Percentiles rank a stretch among this genome's conserved stretches.
phyloP scores from a whole-genome alignment of 2,888 invertebrate genomes.

The Cosmorhoe ocellata region DNA sequence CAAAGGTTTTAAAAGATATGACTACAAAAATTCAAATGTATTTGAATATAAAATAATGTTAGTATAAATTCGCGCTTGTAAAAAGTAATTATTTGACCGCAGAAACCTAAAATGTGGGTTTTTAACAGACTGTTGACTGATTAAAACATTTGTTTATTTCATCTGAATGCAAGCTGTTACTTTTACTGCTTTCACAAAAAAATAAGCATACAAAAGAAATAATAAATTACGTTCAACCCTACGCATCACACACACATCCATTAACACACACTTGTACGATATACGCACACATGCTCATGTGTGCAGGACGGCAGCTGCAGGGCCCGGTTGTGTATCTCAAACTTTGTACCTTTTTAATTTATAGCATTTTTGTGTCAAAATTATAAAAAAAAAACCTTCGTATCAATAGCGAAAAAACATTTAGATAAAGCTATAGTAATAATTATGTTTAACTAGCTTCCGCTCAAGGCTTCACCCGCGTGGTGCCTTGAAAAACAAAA shows the following conservation, averaged over 20 bases:
- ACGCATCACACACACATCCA: slow-evolving; percentile 34
- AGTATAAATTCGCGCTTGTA: too few species aligned
- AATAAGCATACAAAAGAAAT: slow-evolving; percentile 44
- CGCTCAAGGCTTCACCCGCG: too few species aligned
- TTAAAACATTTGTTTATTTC: slow-evolving; percentile 26
- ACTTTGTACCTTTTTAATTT: too few species aligned
- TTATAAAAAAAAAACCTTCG: too few species aligned
- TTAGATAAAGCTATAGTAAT: too few species aligned
- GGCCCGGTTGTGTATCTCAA: slow-evolving; percentile 72
- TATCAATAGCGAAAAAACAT: too few species aligned
- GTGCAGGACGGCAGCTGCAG: slow-evolving; percentile 74
- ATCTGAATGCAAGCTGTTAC: slow-evolving; percentile 37
- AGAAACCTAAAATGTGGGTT: neutral
- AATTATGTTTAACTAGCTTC: too few species aligned
- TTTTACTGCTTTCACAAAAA: slow-evolving; percentile 35
- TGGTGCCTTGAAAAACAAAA: too few species aligned
- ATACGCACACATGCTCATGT: slow-evolving; percentile 34
- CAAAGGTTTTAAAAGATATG: too few species aligned
- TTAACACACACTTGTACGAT: slow-evolving; percentile 27
- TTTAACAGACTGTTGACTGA: slow-evolving; percentile 10
- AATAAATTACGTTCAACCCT: slow-evolving; percentile 43
- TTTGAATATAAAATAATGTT: too few species aligned
- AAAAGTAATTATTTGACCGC: neutral
- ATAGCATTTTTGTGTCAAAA: too few species aligned
- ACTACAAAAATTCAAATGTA: too few species aligned